phyloP scores from a whole-genome alignment of 2,113 vertebrate species.

The Xiphophorus hellerii region DNA sequence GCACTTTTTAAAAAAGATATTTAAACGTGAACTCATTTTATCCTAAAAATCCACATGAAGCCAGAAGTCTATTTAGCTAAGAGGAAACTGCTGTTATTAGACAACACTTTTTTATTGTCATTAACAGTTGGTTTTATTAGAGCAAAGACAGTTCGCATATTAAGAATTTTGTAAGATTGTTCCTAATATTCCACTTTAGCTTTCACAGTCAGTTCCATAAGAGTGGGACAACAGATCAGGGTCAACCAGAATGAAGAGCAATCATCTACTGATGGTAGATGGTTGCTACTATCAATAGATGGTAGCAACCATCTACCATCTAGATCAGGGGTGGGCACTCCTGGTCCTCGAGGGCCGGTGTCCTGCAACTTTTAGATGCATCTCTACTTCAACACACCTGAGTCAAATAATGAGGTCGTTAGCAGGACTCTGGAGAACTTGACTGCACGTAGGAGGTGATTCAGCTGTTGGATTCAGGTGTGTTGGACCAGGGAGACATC shows the following conservation, averaged over 20 bases:
- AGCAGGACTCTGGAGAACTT: too few relatives aligned
- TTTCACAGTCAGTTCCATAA: not conserved
- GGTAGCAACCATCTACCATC: too few relatives aligned
- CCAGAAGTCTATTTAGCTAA: slow-evolving; percentile 1
- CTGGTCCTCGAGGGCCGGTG: too few relatives aligned
- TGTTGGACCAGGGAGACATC: too few relatives aligned
- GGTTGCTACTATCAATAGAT: too few relatives aligned
- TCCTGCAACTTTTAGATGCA: too few relatives aligned
- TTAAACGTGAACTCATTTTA: slow-evolving; percentile 7
- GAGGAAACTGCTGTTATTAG: not conserved
- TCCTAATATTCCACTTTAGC: not conserved
- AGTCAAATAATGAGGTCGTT: too few relatives aligned
- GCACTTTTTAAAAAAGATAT: slow-evolving; percentile 31
- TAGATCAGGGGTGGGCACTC: too few relatives aligned
- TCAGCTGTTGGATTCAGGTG: too few relatives aligned
- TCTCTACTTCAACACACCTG: too few relatives aligned
- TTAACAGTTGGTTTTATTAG: slow-evolving; percentile 22
- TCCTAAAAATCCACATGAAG: slow-evolving; percentile 6
- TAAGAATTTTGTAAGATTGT: slow-evolving; percentile 14
- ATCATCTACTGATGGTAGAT: not conserved
- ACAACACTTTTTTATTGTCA: not conserved
- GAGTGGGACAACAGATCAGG: not conserved
- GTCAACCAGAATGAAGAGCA: not conserved
- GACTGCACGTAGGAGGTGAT: too few relatives aligned
- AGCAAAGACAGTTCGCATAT: slow-evolving; percentile 8